Base-by-base conservation (phyloP, 2,797 vertebrate species). In the Dallia pectoralis region DNA sequence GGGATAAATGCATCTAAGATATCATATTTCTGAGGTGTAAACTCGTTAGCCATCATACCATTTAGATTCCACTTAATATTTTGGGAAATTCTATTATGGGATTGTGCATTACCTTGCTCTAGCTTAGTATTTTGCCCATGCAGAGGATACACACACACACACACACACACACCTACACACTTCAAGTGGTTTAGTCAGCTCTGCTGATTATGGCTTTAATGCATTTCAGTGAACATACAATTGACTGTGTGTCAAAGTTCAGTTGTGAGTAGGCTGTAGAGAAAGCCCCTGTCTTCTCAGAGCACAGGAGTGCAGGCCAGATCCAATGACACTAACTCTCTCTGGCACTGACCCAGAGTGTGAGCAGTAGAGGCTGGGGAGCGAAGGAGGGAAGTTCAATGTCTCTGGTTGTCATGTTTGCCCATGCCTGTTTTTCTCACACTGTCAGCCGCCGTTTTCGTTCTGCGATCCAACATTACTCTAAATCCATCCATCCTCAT, bases 391-490 rank as follows among this genome's bases (percentile, higher is more conserved):
- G 22, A 25, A 12, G 53, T 16, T 51, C 47, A 3, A 29, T 69
- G 25, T 69, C 67, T 51, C 44, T 49, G 47, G 67, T 69, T 32
- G 67, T 68, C 47, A 68, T 49, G 49, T 49, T 68, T 68, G 44
- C 49, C 12, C 3, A 8, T 56, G 53, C n/a, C 22, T n/a, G n/a
- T 56, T n/a, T 11, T 56, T 7, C 53, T 56, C 53, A 25, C n/a
- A 25, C 53, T 32, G 15, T 18, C 11, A 36, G 19, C n/a, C 32
- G n/a, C 40, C n/a, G 30, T 66, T n/a, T 33, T 2, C 32, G 11
- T 25, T 66, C 64, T 11, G 7, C 40, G 15, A 25, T 63, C 29
- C 61, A 63, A 30, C 61, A 56, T 22, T 15, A 14, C 27, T 63
- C 61, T 63, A 25, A 29, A 15, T 63, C 27, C 29, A 5, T 15